These are phyloP conservation scores for Polyergus mexicanus DNA, from an alignment of 1,140 invertebrate species.

Conservation along the genomic window DNA sequence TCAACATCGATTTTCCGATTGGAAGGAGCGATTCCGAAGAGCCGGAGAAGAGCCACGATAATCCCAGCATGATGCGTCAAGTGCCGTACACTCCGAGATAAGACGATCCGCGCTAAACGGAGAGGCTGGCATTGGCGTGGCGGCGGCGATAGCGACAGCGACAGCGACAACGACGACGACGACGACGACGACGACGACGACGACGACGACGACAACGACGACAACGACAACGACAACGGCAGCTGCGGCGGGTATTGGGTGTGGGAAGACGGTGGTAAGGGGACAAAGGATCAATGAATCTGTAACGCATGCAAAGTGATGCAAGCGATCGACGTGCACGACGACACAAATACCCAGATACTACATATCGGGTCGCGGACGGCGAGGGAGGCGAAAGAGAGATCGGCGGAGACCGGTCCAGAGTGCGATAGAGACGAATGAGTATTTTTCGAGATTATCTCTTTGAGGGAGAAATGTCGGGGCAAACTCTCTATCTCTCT, in stretches of 20 bases:
- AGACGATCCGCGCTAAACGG: constrained; percentile 46
- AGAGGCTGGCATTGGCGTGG: constrained; percentile 52
- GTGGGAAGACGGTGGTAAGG: background rate
- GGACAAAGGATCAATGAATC: constrained; percentile 56
- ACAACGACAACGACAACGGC: background rate
- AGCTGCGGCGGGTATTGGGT: background rate
- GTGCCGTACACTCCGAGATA: constrained; percentile 47
- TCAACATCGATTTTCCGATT: constrained; percentile 16
- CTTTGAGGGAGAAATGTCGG: constrained; percentile 41
- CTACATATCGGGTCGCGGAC: constrained; percentile 27
- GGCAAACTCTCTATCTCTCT: constrained; percentile 3
- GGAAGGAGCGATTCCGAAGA: constrained; percentile 25
- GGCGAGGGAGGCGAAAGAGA: constrained; percentile 7
- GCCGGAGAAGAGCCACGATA: constrained; percentile 25
- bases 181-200: background rate
- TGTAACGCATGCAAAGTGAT: constrained; percentile 60
- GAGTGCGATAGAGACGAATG: constrained; percentile 38
- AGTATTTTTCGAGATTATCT: constrained; percentile 63
- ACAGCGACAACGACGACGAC: background rate
- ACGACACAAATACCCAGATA: constrained; percentile 64
- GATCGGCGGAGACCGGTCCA: background rate
- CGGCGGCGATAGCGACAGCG: background rate
- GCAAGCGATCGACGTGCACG: constrained; percentile 40
- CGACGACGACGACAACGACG: constrained; percentile 18
- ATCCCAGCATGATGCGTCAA: constrained; percentile 52